phyloP scores from a whole-genome alignment of 2,113 vertebrate genomes.

The Amphiprion ocellaris region DNA sequence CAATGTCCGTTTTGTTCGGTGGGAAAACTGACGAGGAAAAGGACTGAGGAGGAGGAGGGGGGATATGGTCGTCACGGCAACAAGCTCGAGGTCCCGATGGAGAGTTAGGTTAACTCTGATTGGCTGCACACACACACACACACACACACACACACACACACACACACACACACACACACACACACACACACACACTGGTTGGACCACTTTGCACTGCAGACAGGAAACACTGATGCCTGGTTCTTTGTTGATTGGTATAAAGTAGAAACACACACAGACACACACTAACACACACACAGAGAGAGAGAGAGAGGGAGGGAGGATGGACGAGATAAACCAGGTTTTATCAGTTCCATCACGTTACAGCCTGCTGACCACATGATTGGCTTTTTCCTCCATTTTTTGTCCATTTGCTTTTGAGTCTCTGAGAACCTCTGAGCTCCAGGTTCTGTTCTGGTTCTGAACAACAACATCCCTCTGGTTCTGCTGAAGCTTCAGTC shows the following conservation, averaged over 20 bases:
- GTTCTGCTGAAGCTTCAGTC: too few relatives aligned
- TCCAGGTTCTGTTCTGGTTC: background rate
- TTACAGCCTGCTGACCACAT: conserved; percentile 39
- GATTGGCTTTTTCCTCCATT: conserved; percentile 11
- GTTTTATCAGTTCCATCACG: conserved; percentile 68
- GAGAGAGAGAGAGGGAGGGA: conserved; percentile 13
- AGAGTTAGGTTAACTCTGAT: conserved; percentile 63
- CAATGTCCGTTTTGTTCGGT: conserved; percentile 86
- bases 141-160: too few relatives aligned
- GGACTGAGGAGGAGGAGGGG: conserved; percentile 39
- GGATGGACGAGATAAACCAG: too few relatives aligned
- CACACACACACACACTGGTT: conserved; percentile 50
- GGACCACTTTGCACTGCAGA: conserved; percentile 67
- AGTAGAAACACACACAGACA: conserved; percentile 40
- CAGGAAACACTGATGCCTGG: conserved; percentile 74
- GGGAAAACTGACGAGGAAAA: conserved; percentile 74
- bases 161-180: conserved; percentile 51
- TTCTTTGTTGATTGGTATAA: conserved; percentile 62
- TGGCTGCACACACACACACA: conserved; percentile 46
- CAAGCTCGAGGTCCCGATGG: conserved; percentile 59
- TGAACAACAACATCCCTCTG: too few relatives aligned
- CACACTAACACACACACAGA: conserved; percentile 42
- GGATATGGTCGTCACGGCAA: conserved; percentile 73
- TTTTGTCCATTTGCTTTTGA: conserved; percentile 44
- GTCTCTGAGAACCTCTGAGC: conserved; percentile 43